Conservation (phyloP, 2,797 vertebrate genomes). For the Morus bassanus region DNA sequence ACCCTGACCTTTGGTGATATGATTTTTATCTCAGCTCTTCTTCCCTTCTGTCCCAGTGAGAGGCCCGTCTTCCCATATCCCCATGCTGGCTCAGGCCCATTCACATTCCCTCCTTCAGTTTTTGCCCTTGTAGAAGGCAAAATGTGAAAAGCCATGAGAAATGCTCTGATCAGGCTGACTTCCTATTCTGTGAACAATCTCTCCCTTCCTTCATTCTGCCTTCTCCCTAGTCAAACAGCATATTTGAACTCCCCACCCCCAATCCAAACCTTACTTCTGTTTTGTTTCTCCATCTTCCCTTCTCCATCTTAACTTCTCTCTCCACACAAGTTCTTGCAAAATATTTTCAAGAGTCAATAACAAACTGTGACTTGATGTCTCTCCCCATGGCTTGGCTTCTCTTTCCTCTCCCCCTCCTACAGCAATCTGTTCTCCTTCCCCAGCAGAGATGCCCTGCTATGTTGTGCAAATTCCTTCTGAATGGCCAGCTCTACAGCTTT, state of each 20-base stretch:
- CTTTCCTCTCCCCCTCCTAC: neutral
- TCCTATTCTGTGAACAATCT: neutral
- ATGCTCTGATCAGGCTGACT: neutral
- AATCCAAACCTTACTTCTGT: neutral
- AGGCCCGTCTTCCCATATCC: neutral
- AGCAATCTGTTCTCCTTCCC: neutral
- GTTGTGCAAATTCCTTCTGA: neutral
- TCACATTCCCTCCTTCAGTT: neutral
- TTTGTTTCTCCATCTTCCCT: neutral
- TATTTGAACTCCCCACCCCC: neutral
- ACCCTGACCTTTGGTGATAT: neutral
- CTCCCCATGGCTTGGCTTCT: neutral
- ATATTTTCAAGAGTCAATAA: neutral
- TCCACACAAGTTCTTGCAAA: neutral
- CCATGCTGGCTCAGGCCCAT: neutral
- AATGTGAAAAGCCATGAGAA: neutral
- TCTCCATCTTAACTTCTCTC: neutral
- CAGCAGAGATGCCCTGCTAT: neutral
- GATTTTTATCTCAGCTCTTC: neutral
- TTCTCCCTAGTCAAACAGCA: neutral
- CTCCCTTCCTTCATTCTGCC: neutral
- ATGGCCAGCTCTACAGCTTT: neutral
- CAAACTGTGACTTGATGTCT: neutral
- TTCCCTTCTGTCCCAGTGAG: neutral
- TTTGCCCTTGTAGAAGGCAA: neutral